These are phyloP conservation scores for Acanthochromis polyacanthus DNA, from an alignment of 2,113 vertebrate species.

Conservation along the genomic window DNA sequence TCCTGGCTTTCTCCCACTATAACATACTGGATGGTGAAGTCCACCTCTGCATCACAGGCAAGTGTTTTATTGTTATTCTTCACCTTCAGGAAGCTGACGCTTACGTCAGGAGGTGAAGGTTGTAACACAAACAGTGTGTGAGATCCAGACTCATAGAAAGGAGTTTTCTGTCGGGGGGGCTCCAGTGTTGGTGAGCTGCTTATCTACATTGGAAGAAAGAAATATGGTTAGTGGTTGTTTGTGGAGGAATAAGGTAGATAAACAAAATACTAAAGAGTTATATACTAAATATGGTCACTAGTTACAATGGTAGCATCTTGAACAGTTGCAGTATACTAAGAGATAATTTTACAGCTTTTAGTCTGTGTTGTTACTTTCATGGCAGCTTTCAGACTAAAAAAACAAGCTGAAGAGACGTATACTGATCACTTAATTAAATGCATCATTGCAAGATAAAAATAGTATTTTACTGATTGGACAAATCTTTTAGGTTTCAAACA, in stretches of 20 bases:
- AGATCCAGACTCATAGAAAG: not conserved
- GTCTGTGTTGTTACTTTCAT: too few species aligned
- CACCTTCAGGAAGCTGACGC: slow-evolving; percentile 71
- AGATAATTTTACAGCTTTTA: too few species aligned
- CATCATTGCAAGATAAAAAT: too few species aligned
- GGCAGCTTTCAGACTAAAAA: too few species aligned
- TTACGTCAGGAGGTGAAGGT: slow-evolving; percentile 37
- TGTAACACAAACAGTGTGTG: slow-evolving; percentile 10
- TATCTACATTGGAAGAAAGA: slow-evolving; percentile 46
- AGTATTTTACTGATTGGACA: too few species aligned
- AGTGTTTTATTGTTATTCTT: slow-evolving; percentile 49
- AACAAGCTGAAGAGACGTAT: too few species aligned
- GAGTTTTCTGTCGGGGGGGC: accelerated
- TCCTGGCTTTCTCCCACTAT: slow-evolving; percentile 68
- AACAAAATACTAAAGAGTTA: not conserved
- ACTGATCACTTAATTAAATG: too few species aligned
- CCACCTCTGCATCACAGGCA: slow-evolving; percentile 53
- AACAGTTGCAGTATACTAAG: too few species aligned
- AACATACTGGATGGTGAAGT: slow-evolving; percentile 67
- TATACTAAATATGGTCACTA: not conserved
- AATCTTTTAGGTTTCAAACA: too few species aligned
- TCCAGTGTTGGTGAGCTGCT: not conserved
- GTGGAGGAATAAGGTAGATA: not conserved
- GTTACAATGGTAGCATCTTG: too few species aligned
- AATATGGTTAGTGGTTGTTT: not conserved